Percentiles rank a stretch among this genome's conserved stretches.
Evolutionary conservation across 2,113 vertebrate genomes (phyloP).

Genomic region (Gasterosteus nipponicus): DNA sequence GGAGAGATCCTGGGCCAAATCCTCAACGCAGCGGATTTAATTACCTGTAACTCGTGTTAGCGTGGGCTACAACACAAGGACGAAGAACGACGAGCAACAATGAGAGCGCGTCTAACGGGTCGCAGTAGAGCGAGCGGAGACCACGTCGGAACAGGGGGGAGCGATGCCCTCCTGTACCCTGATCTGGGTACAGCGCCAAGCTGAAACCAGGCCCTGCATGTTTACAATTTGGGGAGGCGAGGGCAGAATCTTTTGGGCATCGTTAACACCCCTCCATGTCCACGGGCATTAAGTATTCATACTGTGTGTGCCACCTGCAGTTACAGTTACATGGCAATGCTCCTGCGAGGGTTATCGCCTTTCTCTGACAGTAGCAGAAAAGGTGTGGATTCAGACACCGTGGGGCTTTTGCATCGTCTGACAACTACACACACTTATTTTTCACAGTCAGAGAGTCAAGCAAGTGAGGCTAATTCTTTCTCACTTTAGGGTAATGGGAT

Average conservation of each 20-base stretch:
- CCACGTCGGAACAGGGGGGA: slow-evolving; percentile 64
- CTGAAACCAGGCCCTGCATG: slow-evolving; percentile 66
- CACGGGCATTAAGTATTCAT: slow-evolving; percentile 84
- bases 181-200: slow-evolving; percentile 68
- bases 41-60: slow-evolving; percentile 39
- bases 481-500: slow-evolving; percentile 1
- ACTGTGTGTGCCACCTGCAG: slow-evolving; percentile 82
- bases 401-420: slow-evolving; percentile 28
- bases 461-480: background rate
- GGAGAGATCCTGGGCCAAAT: slow-evolving; percentile 9
- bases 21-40: slow-evolving; percentile 40
- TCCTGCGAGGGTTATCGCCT: slow-evolving; percentile 79
- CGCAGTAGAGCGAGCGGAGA: slow-evolving; percentile 57
- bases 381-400: slow-evolving; percentile 75
- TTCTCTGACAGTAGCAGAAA: slow-evolving; percentile 79
- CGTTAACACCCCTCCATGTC: slow-evolving; percentile 81
- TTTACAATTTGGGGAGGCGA: slow-evolving; percentile 72
- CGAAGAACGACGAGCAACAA: slow-evolving; percentile 1
- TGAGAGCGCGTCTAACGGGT: slow-evolving; percentile 37
- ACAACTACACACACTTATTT: slow-evolving; percentile 16
- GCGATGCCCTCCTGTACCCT: slow-evolving; percentile 68
- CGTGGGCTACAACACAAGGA: background rate
- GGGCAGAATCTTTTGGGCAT: slow-evolving; percentile 82
- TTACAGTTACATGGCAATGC: slow-evolving; percentile 83
- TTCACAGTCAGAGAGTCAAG: slow-evolving; percentile 10